Base-by-base conservation (phyloP, 2,888 invertebrate genomes). In the Portevinia maculata region DNA sequence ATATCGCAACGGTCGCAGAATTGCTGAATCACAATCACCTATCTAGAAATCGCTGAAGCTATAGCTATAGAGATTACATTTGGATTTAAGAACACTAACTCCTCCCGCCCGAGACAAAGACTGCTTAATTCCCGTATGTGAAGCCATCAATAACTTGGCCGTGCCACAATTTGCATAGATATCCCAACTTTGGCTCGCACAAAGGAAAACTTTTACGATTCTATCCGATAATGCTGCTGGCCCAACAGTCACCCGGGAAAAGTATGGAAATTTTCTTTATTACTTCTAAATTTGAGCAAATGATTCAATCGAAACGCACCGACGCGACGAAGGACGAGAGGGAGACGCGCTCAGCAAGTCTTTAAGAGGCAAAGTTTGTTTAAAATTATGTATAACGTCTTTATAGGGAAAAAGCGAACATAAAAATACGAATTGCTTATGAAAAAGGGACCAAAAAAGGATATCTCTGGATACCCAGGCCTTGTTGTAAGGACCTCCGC, bases 281-380 rank as follows among this genome's bases (percentile, higher is more conserved):
- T 78, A 83, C 78, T 67, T 67, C 50, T 52, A 83, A 83, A 78
- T 83, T 83, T 73, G 71, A 78, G 78, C 83, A 83, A 83, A 83
- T 83, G 83, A 78, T 78, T 83, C 83, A 83, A 83, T 78, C 83
- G 78, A 57, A 70, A 83, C 64, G 48, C 65, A 60, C 59, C 46
- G 15, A 50, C 11, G 44, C 3, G 24, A 24, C 24, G n/a, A 34
- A 32, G 28, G 21, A 52, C 39, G 13, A 48, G 41, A 15, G 41
- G 30, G 21, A 32, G 39, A 30, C 17, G 21, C 11, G 24, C 13
- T 11, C 6, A 28, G 17, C n/a, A 13, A 62, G 30, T n/a, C 62
- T 52, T 69, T 78, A 48, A 76, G 70, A 76, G 65, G 65, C 13
- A 76, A 76, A 70, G n/a, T 78, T 83, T 78, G 24, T 62, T 67